Conservation (phyloP, 2,113 vertebrate species). For the Shinisaurus crocodilurus region DNA sequence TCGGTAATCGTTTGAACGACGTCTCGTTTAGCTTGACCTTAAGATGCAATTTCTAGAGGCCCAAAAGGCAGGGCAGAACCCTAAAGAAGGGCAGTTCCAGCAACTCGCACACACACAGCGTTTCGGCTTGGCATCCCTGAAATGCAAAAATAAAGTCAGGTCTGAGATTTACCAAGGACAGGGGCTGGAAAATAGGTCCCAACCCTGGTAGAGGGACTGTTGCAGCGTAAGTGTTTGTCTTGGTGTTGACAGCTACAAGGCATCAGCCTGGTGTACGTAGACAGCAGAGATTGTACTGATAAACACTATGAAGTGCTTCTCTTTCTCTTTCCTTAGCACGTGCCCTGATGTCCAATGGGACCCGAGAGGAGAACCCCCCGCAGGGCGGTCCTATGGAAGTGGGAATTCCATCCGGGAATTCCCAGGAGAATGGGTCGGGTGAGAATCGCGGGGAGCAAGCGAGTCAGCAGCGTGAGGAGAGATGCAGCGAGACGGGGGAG, state of each 20-base stretch:
- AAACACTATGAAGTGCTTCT: neutral
- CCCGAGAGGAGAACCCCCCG: neutral
- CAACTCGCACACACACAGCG: neutral
- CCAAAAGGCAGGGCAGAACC: neutral
- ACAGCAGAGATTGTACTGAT: neutral
- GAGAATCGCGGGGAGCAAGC: neutral
- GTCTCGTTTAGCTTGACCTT: no score
- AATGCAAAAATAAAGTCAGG: neutral
- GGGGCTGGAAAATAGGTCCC: neutral
- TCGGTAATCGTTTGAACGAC: no score
- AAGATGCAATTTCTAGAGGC: no score
- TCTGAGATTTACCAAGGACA: neutral
- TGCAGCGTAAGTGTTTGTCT: neutral
- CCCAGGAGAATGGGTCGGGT: neutral
- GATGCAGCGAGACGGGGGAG: neutral
- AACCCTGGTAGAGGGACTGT: no score
- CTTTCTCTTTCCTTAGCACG: neutral
- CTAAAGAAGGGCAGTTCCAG: neutral
- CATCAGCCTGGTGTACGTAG: neutral
- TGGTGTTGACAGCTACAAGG: neutral
- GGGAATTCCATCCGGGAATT: neutral
- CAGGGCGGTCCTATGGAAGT: neutral
- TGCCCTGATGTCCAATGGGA: neutral
- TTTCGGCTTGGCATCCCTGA: neutral
- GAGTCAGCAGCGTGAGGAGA: neutral